A percentile compares a stretch with the other conserved stretches of the same genome.
Conservation (phyloP, 2,797 vertebrate species). For the Propithecus perrieri region DNA sequence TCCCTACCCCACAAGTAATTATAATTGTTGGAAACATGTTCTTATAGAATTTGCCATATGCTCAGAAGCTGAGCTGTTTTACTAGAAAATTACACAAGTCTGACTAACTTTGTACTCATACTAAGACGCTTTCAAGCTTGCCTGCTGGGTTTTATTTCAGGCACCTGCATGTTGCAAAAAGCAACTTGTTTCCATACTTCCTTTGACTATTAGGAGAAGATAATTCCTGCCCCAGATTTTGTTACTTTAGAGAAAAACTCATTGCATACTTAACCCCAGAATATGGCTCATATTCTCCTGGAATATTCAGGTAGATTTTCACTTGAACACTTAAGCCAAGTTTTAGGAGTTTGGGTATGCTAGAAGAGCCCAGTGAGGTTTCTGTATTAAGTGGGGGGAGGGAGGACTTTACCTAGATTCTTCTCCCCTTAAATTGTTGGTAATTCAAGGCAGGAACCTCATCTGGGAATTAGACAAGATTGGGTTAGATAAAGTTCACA, state of each 20-base stretch:
- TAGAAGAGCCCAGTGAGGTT: constrained; percentile 24
- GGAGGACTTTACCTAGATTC: constrained; percentile 50
- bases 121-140: neutral
- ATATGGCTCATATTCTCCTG: constrained; percentile 8
- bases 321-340: constrained; percentile 7
- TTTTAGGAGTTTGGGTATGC: neutral
- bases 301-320: constrained; percentile 42
- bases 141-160: neutral
- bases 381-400: constrained; percentile 12
- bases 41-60: neutral
- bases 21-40: constrained; percentile 10
- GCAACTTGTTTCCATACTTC: neutral
- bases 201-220: constrained; percentile 3
- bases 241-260: neutral
- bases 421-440: constrained; percentile 58
- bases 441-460: constrained; percentile 58
- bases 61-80: constrained; percentile 48
- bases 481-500: constrained; percentile 55
- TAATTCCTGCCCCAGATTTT: neutral
- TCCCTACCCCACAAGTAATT: neutral
- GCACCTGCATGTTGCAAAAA: neutral
- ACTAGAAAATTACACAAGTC: constrained; percentile 38
- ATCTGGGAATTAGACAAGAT: constrained; percentile 68
- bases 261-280: neutral
- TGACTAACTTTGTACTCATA: neutral